Conservation (phyloP, 2,113 vertebrate species). For the Rhagologus leucostigma region DNA sequence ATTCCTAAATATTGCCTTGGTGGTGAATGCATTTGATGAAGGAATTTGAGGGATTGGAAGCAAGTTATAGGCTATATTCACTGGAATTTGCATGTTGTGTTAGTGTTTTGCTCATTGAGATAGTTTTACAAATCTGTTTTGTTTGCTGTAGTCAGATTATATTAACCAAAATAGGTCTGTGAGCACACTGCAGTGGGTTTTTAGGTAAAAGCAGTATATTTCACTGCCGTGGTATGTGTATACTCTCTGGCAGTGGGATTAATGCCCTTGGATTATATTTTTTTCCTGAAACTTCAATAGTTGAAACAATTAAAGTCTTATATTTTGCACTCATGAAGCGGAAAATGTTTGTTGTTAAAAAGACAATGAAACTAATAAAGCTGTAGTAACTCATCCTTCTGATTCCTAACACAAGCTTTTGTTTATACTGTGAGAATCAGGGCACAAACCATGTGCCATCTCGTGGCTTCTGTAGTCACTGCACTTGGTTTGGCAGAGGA, state of each 20-base stretch:
- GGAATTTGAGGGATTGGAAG: not conserved
- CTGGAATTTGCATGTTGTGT: not conserved
- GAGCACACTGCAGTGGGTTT: not conserved
- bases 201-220: not conserved
- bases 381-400: not conserved
- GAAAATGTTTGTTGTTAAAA: not conserved
- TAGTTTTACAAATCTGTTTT: not conserved
- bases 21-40: not conserved
- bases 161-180: not conserved
- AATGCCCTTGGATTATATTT: not conserved
- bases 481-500: not conserved
- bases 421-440: not conserved
- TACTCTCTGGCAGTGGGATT: not conserved
- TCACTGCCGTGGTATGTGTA: rapidly evolving
- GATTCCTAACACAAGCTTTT: not conserved
- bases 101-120: not conserved
- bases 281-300: not conserved
- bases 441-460: slow-evolving; percentile 61
- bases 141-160: not conserved
- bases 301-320: not conserved
- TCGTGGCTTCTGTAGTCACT: slow-evolving; percentile 52
- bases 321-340: rapidly evolving
- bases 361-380: not conserved
- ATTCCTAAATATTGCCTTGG: not conserved
- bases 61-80: not conserved